phyloP scores from a whole-genome alignment of 2,113 vertebrate species.

The Pseudois nayaur region DNA sequence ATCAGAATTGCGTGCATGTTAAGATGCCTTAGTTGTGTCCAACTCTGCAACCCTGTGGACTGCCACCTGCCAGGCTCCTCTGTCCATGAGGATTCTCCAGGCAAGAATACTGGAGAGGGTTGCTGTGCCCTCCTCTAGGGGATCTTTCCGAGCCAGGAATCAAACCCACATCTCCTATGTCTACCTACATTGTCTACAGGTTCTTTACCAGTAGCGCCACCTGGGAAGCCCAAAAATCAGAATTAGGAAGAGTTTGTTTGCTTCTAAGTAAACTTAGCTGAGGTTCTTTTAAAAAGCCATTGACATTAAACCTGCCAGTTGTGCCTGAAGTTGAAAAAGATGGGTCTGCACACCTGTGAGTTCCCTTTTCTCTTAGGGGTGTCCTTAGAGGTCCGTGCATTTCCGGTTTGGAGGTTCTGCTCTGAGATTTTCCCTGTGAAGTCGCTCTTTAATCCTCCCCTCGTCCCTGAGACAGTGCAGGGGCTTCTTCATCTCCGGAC shows the following conservation, averaged over 20 bases:
- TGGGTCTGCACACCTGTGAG: rapidly evolving
- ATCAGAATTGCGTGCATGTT: background rate
- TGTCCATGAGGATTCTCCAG: background rate
- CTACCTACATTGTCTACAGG: background rate
- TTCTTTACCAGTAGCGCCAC: background rate
- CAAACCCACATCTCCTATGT: background rate
- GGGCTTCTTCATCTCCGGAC: background rate
- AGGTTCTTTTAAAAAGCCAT: background rate
- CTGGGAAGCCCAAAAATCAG: background rate
- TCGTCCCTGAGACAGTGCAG: rapidly evolving
- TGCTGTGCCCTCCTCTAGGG: background rate
- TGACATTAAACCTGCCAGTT: too few species aligned
- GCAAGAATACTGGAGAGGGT: background rate
- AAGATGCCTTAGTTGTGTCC: background rate
- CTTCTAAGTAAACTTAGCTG: background rate
- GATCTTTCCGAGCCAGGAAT: background rate
- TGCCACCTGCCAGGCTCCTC: background rate
- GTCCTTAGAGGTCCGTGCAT: background rate
- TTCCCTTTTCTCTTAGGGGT: background rate
- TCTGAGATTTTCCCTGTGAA: background rate
- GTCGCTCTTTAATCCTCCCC: background rate
- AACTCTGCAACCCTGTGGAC: background rate
- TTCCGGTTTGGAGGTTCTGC: background rate
- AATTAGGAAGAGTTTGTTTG: background rate
- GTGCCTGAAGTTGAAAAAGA: background rate